Evolutionary conservation across 2,888 invertebrate species (phyloP).

Genomic region (Microplitis manilae): DNA sequence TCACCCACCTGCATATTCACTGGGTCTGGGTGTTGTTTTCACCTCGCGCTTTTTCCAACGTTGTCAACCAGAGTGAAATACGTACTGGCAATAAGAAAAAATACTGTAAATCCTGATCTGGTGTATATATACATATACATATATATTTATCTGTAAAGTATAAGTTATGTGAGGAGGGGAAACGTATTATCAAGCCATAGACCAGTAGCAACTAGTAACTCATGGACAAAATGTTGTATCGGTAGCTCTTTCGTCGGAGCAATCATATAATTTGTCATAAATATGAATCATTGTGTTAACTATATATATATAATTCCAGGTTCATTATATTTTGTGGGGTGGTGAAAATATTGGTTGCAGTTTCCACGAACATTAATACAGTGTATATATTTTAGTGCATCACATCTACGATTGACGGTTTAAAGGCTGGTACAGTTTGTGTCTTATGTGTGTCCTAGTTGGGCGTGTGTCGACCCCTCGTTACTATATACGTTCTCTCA

Average conservation of each 20-base stretch:
- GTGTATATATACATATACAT: neutral
- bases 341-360: too few relatives aligned
- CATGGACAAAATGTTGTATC: neutral
- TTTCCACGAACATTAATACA: neutral
- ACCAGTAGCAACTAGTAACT: slow-evolving; percentile 15
- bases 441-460: slow-evolving; percentile 38
- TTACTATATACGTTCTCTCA: slow-evolving; percentile 34
- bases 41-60: slow-evolving; percentile 48
- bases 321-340: too few relatives aligned
- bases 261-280: neutral
- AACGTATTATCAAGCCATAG: neutral
- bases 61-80: slow-evolving; percentile 27
- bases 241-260: neutral
- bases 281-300: neutral
- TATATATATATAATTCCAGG: too few relatives aligned
- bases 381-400: neutral
- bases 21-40: slow-evolving; percentile 56
- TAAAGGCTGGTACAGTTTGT: slow-evolving; percentile 14
- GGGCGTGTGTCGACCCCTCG: slow-evolving; percentile 47
- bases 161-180: neutral
- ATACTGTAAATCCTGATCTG: slow-evolving; percentile 16
- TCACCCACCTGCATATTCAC: slow-evolving; percentile 43
- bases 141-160: neutral
- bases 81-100: slow-evolving; percentile 28
- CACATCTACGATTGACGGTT: slow-evolving; percentile 42